Conservation (phyloP, 2,888 invertebrate genomes). For the Ectropis crepuscularia region DNA sequence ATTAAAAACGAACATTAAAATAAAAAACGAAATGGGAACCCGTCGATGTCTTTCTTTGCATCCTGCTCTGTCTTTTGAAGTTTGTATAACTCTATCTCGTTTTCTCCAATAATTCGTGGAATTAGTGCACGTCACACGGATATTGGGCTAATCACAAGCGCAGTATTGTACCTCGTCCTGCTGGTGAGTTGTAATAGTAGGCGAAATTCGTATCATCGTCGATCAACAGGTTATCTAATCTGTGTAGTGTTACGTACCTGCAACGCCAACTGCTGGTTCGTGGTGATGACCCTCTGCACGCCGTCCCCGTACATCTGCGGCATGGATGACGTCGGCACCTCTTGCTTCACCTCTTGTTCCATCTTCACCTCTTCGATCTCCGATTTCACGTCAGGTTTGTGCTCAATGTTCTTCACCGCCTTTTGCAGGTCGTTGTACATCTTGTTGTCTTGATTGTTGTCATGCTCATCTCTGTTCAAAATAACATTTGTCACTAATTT, state of each 20-base stretch:
- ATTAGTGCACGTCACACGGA: too few relatives aligned
- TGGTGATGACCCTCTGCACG: constrained; percentile 66
- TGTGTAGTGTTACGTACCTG: constrained; percentile 69
- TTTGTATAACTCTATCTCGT: too few relatives aligned
- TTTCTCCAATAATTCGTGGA: too few relatives aligned
- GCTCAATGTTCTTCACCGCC: constrained; percentile 71
- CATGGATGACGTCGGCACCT: constrained; percentile 47
- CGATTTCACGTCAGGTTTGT: constrained; percentile 62
- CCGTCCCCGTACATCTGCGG: constrained; percentile 64
- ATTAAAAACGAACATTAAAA: too few relatives aligned
- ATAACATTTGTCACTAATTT: not conserved
- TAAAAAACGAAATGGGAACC: too few relatives aligned
- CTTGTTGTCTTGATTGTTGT: constrained; percentile 66
- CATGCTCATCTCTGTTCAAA: constrained; percentile 62
- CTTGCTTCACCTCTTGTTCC: constrained; percentile 62
- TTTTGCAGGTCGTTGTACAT: constrained; percentile 73
- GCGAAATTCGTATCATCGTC: too few relatives aligned
- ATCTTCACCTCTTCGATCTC: constrained; percentile 65
- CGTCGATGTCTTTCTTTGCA: too few relatives aligned
- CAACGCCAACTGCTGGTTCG: constrained; percentile 69
- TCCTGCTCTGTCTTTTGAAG: too few relatives aligned
- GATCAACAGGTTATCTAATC: too few relatives aligned
- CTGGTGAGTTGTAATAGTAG: too few relatives aligned
- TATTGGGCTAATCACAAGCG: too few relatives aligned
- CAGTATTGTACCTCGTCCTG: too few relatives aligned